Evolutionary conservation across 2,888 invertebrate species (phyloP).

Genomic region (Lepidochrysops patricia): DNA sequence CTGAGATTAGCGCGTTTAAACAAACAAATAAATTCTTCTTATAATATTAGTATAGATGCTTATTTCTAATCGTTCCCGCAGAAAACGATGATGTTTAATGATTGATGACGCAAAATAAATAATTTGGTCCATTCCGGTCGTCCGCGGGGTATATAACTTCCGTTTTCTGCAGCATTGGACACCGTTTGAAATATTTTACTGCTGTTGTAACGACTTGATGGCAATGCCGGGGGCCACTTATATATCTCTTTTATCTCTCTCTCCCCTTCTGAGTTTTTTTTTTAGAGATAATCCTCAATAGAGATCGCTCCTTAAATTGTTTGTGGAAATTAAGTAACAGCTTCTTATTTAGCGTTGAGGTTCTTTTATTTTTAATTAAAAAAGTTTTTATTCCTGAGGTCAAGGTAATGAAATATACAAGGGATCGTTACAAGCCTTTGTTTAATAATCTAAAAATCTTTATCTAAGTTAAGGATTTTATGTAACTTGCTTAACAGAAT

Average conservation of each 20-base stretch:
- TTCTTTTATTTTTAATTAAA: neutral
- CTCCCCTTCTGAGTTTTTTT: slow-evolving; percentile 58
- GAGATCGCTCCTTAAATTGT: slow-evolving; percentile 27
- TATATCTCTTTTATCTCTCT: slow-evolving; percentile 72
- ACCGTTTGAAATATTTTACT: slow-evolving; percentile 75
- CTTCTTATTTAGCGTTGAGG: neutral
- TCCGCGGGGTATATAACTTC: slow-evolving; percentile 57
- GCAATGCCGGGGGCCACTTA: slow-evolving; percentile 71
- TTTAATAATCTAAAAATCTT: too few relatives aligned
- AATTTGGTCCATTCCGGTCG: slow-evolving; percentile 5
- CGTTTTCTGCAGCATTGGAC: slow-evolving; percentile 74
- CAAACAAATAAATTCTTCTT: too few relatives aligned
- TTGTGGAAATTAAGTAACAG: slow-evolving; percentile 26
- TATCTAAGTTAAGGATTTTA: too few relatives aligned
- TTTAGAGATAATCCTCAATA: slow-evolving; percentile 31
- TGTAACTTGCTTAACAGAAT: too few relatives aligned
- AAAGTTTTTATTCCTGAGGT: neutral
- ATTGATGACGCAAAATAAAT: neutral
- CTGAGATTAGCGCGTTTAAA: too few relatives aligned
- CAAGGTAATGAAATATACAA: neutral
- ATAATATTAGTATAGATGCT: too few relatives aligned
- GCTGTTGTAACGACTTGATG: slow-evolving; percentile 74
- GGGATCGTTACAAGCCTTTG: neutral
- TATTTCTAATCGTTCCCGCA: too few relatives aligned
- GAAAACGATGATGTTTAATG: neutral